Percentiles rank a stretch among this genome's conserved stretches.
Conservation (phyloP, 37 sponge, comb jelly and placozoan genomes). For the Geodia barretti region DNA sequence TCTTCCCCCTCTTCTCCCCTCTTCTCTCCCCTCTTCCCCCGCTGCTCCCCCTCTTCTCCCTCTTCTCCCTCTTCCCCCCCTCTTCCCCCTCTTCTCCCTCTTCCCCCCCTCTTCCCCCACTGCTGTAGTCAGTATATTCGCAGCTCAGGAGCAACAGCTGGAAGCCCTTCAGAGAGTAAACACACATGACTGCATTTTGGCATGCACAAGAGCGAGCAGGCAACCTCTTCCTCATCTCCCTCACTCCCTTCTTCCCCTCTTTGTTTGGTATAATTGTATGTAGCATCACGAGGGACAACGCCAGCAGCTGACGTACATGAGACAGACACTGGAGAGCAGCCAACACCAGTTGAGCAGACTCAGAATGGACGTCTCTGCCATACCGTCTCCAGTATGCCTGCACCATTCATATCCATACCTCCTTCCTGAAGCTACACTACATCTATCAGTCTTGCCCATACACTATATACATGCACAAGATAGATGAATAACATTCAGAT, state of each 20-base stretch:
- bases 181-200: too few species aligned
- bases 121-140: background rate
- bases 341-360: slow-evolving; percentile 4
- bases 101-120: background rate
- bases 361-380: slow-evolving; percentile 27
- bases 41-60: background rate
- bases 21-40: too few species aligned
- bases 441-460: background rate
- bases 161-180: background rate
- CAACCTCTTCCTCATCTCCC: background rate
- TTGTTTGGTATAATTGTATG: too few species aligned
- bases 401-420: too few species aligned
- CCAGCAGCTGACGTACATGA: background rate
- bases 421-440: too few species aligned
- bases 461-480: background rate
- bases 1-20: too few species aligned
- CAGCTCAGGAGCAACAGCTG: background rate
- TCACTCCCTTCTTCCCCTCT: background rate
- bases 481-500: too few species aligned
- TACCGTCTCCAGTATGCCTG: background rate
- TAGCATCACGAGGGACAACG: background rate
- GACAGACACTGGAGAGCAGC: background rate
- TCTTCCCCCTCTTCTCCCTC: background rate
- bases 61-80: background rate
- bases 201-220: background rate